Percentiles rank a stretch among this genome's conserved stretches.
Evolutionary conservation across 2,888 invertebrate genomes (phyloP).

Genomic region (Pachycephus smyrnensis): DNA sequence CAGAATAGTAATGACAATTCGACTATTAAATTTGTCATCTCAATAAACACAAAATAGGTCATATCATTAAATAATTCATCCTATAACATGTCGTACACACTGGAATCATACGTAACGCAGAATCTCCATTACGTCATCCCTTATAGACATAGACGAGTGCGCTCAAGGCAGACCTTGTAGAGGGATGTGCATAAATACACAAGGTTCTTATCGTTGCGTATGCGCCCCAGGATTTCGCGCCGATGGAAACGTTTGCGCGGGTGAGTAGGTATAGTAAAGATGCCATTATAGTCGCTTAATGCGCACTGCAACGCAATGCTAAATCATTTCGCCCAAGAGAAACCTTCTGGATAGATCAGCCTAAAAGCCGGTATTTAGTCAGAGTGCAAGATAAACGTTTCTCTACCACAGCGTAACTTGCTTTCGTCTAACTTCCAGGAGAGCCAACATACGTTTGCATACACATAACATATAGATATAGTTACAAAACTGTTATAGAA

Average conservation of each 20-base stretch:
- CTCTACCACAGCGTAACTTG: neutral
- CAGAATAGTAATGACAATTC: too few species aligned
- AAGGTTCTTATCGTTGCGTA: conserved; percentile 37
- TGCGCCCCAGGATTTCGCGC: conserved; percentile 46
- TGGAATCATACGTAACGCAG: neutral
- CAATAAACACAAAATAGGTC: too few species aligned
- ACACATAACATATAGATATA: too few species aligned
- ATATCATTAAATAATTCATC: neutral
- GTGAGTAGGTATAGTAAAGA: conserved; percentile 36
- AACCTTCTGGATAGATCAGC: neutral
- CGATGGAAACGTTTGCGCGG: conserved; percentile 48
- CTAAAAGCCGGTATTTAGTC: neutral
- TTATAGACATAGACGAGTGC: conserved; percentile 39
- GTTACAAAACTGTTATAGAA: too few species aligned
- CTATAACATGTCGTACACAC: neutral
- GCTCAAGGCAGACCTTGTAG: conserved; percentile 23
- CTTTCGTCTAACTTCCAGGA: neutral
- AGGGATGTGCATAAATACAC: conserved; percentile 40
- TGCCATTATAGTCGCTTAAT: neutral
- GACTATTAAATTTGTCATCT: too few species aligned
- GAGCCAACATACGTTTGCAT: conserved; percentile 3
- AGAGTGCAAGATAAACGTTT: neutral
- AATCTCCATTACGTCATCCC: neutral
- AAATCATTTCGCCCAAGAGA: neutral
- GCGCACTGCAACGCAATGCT: neutral